Evolutionary conservation across 2,113 vertebrate genomes (phyloP).

Genomic region (Pseudorhombus dupliciocellatus): DNA sequence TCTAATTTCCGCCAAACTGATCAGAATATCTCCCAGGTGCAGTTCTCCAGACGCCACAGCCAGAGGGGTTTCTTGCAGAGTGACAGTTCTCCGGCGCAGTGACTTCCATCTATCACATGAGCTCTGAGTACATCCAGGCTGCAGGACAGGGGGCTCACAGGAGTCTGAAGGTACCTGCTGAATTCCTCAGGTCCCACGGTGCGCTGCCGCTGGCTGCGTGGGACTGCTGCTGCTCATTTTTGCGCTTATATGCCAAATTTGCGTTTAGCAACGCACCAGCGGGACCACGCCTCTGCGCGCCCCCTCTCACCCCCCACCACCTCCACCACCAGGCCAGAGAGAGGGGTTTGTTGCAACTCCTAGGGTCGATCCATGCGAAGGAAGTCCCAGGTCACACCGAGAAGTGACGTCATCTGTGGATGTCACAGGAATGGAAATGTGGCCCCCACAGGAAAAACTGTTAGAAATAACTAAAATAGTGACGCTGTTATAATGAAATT

Average conservation of each 20-base stretch:
- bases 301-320: background rate
- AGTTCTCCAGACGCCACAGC: constrained; percentile 34
- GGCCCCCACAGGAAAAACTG: background rate
- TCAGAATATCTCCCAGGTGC: constrained; percentile 23
- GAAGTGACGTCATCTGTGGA: constrained; percentile 45
- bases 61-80: constrained; percentile 4
- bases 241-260: constrained; percentile 79
- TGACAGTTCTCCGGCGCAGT: constrained; percentile 8
- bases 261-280: constrained; percentile 58
- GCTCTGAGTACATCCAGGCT: constrained; percentile 29
- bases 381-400: constrained; percentile 39
- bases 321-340: background rate
- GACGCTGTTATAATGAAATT: background rate
- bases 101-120: constrained; percentile 53
- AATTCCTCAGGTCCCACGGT: constrained; percentile 62
- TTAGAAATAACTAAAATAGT: background rate
- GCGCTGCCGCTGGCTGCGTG: constrained; percentile 32
- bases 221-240: constrained; percentile 57
- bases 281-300: constrained; percentile 66
- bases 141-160: background rate
- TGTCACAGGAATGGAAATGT: constrained; percentile 2
- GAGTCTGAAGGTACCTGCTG: constrained; percentile 58
- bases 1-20: constrained; percentile 7
- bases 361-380: constrained; percentile 36
- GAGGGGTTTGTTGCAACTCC: constrained; percentile 5